Evolutionary conservation across 2,888 invertebrate species (phyloP), one percentile per base, ranked within the genome.

Genomic region (Monoplex corrugatus): DNA sequence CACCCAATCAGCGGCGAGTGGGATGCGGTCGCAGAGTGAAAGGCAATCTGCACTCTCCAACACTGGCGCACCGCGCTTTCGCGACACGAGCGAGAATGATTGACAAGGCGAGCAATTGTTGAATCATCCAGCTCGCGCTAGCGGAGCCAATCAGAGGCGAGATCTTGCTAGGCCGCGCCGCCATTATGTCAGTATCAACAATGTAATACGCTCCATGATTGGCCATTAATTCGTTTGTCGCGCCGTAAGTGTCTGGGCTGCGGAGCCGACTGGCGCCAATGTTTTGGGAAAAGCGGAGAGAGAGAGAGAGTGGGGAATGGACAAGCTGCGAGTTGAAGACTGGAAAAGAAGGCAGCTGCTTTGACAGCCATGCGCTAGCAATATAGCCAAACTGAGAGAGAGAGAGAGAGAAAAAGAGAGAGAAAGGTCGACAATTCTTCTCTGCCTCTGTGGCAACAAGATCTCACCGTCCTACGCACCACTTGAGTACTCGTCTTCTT

Each of bases 101-200:
- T 92, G 92, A 92, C 92, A 92, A 92, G 87, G 50, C 45, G 82
- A 72, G 57, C 88, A 90, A 91, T 91, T 89, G 89, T 90, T 89
- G 91, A 92, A 92, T 91, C 89, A 91, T 92, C 88, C 85, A 83
- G 90, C 75, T 84, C 87, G 87, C 82, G 82, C 44, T 80, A 85
- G 50, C 19, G 72, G 72, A 35, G 78, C 43, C 75, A 45, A 92
- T 92, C 90, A 90, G 90, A 89, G 91, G 75, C 85, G 88, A 82
- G 68, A 89, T 89, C 90, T 87, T 86, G 88, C 50, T 72, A 89
- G 91, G 88, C 87, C 82, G 89, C 86, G 91, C 92, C 92, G 91
- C 90, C 91, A 92, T 93, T 92, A 92, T 93, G 93, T 92, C 92
- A 92, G 92, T 92, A 92, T 92, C 92, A 92, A 92, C 93, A 93